Base-by-base conservation (phyloP, 53 echinoderm and acorn worm species). In the Pentamera pediparva region DNA sequence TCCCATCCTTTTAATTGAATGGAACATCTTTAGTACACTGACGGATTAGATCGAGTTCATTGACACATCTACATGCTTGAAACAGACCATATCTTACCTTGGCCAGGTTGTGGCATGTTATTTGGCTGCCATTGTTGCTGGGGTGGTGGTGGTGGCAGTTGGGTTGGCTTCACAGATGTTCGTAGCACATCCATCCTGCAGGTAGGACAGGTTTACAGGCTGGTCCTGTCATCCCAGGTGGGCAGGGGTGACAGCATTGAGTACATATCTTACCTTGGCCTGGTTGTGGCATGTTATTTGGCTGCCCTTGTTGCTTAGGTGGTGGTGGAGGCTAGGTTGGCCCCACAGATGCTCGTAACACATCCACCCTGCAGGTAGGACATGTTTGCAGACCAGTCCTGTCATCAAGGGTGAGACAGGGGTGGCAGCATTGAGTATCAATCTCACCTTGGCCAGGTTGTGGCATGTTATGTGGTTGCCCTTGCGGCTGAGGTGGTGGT, bases 121-220 rank as follows among this genome's bases (percentile, higher is more conserved):
- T 32, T 48, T 32, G 33, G 47, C 61, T 85, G 88, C 62, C 79
- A 89, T 26, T 83, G 79, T 57, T 82, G 82, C 31, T 82, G 78
- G 49, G 50, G 76, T 50, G 75, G 76, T 13, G 59, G 70, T 62
- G 73, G 81, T 2, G 36, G 57, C 22, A 36, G 34, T 34, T 56
- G 78, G 32, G 52, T 60, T 71, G 61, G 70, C 34, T 62, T 76
- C 9, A 80, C 84, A 25, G 96, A 87, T 32, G 83, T 69, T 69
- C 96, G 60, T 12, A 95, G 78, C n/a, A 95, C 90, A 60, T 95
- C 96, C 96, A 95, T 95, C 50, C 96, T 85, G 71, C 91, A 91
- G 4, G 91, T 91, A 2, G 96, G 96, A 39, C 96, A 95, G 17
- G 96, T 91, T 83, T 95, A n/a, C n/a, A n/a, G n/a, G n/a, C n/a